Evolutionary conservation across 2,797 vertebrate genomes (phyloP), one percentile per base, ranked within the genome.

Genomic region (Paguma larvata): DNA sequence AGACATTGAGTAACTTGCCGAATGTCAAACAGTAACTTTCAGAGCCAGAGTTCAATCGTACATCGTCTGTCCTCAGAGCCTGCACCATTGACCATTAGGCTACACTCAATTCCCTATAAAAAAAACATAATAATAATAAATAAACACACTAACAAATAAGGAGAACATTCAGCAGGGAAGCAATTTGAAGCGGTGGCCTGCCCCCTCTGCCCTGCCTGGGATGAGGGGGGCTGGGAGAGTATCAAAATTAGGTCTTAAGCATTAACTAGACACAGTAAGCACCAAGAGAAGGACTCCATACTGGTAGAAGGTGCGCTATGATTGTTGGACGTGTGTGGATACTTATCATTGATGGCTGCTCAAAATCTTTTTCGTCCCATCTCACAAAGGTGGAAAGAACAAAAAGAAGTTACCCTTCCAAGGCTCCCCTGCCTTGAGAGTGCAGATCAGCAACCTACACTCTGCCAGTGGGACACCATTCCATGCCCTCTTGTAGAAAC

Each of bases 21-120:
- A 78, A 62, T 75, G 41, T 41, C 70, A 38, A 93, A 83, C 32
- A 86, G 18, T 70, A 86, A 95, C 5, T 75, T 34, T 77, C 46
- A 87, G 32, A 90, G 9, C 25, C 59, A 48, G 79, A 96, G 70
- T 93, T 91, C 80, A 85, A 18, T 75, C 82, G n/a, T 68, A 63
- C 15, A 48, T 30, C 83, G 23, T 65, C 65, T 38, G 14, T 86
- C 25, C 23, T 65, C 41, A 94, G 56, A 91, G 59, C 14, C 65
- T 67, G 2, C 65, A 48, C 41, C 5, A 48, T 88, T 85, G 77
- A 89, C 48, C 32, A 12, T 62, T 70, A 90, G 65, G 63, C 41
- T 53, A 72, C 14, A 63, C 62, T 63, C 62, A 30, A 46, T 8
- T 46, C 41, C 41, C 41, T 46, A 27, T 30, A 25, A 38, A 38